Evolutionary conservation across 2,113 vertebrate species (phyloP), one percentile per base, ranked within the genome.

Genomic region (Eudyptes chrysolophus): DNA sequence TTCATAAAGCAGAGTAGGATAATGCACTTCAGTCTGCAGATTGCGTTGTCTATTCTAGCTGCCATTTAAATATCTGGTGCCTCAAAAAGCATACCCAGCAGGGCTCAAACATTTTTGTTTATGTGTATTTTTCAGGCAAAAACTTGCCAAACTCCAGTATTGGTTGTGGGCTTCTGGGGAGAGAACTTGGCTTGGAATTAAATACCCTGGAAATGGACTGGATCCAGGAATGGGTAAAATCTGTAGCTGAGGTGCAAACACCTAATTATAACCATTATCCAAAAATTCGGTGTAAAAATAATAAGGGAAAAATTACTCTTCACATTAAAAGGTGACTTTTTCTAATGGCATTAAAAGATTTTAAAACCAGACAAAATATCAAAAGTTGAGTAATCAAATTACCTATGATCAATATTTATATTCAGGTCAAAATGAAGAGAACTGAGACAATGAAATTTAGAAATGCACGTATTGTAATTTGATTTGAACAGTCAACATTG

Each of bases 401-500:
- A 54, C 51, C 29, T 5, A 4, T 79, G 27, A 64, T 93, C 46
- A 83, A 17, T 92, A 71, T 71, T 88, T 86, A 16, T 36, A 79
- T 51, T 71, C 69, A 42, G n/a, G 34, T 62, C 57, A 87, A 86
- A 62, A 6, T 13, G 40, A 88, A 72, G 40, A 74, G 34, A 55
- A 86, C 11, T 22, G 48, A 90, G 71, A 71, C 46, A 89, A 84
- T 60, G 32, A 81, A 90, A 93, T 74, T 88, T 77, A 78, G 62
- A 92, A 94, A 75, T 75, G 38, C 38, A 72, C 0, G 1, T 87
- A 71, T 17, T 78, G 29, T 87, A 90, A 90, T 87, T 94, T 87
- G 76, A 68, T 96, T 92, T 92, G 88, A 92, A 84, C 60, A 94
- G 71, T 84, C 90, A 90, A 84, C 51, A 66, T 11, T 92, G 51